phyloP scores from a whole-genome alignment of 2,113 vertebrate species.

The Holacanthus passer region DNA sequence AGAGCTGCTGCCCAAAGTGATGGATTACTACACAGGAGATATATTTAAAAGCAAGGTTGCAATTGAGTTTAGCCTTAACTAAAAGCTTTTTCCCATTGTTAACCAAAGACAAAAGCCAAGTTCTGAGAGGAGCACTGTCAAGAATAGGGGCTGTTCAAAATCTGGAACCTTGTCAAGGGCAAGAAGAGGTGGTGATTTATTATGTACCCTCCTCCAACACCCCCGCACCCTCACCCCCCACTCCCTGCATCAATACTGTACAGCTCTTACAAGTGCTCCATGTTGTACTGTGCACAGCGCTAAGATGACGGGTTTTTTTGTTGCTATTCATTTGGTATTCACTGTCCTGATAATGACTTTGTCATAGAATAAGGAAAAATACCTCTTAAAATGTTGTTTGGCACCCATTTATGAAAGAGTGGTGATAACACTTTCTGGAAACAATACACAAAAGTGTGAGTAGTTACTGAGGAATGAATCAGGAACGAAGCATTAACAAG shows the following conservation, averaged over 20 bases:
- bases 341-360: constrained; percentile 11
- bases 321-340: background rate
- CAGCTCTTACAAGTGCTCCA: background rate
- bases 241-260: background rate
- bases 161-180: constrained; percentile 75
- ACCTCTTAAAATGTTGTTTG: background rate
- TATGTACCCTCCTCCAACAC: background rate
- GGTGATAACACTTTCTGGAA: too few relatives aligned
- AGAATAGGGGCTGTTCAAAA: constrained; percentile 62
- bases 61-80: constrained; percentile 72
- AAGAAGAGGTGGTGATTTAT: constrained; percentile 53
- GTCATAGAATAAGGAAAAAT: background rate
- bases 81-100: constrained; percentile 76
- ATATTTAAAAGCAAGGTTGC: constrained; percentile 72
- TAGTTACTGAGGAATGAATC: too few relatives aligned
- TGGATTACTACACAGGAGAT: constrained; percentile 44
- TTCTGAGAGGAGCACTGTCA: constrained; percentile 57
- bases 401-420: background rate
- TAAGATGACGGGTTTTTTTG: constrained; percentile 5
- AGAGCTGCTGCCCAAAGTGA: constrained; percentile 35
- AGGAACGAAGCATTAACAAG: too few relatives aligned
- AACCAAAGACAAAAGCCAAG: constrained; percentile 73
- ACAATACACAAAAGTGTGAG: too few relatives aligned
- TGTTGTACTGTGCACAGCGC: background rate
- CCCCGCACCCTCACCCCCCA: background rate